phyloP scores from a whole-genome alignment of 2,113 vertebrate species.

The Myotis yumanensis region DNA sequence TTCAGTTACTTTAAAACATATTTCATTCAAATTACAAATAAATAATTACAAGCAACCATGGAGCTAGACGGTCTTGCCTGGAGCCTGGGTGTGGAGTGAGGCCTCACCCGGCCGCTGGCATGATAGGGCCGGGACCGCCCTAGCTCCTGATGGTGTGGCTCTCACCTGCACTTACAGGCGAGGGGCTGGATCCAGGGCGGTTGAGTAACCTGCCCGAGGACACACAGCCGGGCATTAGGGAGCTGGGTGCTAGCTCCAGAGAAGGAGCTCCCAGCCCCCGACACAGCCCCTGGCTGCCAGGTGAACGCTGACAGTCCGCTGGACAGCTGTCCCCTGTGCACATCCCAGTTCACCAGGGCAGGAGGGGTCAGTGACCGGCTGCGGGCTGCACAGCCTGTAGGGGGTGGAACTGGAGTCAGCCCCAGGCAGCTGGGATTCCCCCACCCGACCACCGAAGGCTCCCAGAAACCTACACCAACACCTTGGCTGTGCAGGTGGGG shows the following conservation, averaged over 20 bases:
- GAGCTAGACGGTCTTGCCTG: neutral
- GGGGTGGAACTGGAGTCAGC: neutral
- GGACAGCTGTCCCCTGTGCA: neutral
- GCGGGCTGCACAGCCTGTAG: neutral
- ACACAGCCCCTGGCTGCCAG: neutral
- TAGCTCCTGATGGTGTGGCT: neutral
- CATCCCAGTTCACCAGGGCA: neutral
- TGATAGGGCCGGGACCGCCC: rapidly evolving
- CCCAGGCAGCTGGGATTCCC: neutral
- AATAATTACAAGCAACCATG: neutral
- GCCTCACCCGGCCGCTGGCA: rapidly evolving
- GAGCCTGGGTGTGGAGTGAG: neutral
- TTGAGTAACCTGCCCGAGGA: neutral
- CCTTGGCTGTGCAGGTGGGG: neutral
- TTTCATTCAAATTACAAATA: neutral
- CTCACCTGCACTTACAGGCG: neutral
- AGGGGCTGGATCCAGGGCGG: neutral
- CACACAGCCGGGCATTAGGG: neutral
- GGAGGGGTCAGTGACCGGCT: too few species aligned
- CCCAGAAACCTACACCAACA: rapidly evolving
- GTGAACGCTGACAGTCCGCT: neutral
- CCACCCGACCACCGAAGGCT: neutral
- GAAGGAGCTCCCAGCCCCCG: neutral
- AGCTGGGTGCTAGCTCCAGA: neutral
- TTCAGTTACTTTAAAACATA: neutral